Percentiles rank a stretch among this genome's conserved stretches.
These are phyloP conservation scores for Cydia amplana DNA, from an alignment of 1,140 invertebrate species.

Conservation along the genomic window DNA sequence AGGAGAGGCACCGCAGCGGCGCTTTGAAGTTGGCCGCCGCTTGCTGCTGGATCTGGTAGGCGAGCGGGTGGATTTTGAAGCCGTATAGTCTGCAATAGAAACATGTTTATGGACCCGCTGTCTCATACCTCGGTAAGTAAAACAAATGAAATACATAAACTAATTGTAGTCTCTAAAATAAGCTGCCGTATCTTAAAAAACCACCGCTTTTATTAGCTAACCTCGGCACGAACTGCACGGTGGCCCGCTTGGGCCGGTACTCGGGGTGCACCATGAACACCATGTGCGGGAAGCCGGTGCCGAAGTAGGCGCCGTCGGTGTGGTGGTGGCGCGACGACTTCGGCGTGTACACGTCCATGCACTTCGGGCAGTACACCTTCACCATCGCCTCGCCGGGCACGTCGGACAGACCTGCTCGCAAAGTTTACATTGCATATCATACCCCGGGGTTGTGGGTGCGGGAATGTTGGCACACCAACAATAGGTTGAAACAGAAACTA, in stretches of 20 bases:
- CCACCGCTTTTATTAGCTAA: slow-evolving; percentile 54
- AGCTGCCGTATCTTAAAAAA: too few species aligned
- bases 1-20: slow-evolving; percentile 83
- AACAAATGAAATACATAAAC: too few species aligned
- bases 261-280: slow-evolving; percentile 99
- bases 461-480: not conserved
- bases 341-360: slow-evolving; percentile 98
- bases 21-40: slow-evolving; percentile 95
- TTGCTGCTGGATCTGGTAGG: slow-evolving; percentile 98
- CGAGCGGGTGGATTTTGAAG: slow-evolving; percentile 99
- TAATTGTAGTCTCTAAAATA: too few species aligned
- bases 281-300: slow-evolving; percentile 99
- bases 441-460: not conserved
- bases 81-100: slow-evolving; percentile 93
- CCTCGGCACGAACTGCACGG: slow-evolving; percentile 98
- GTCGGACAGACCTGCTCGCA: slow-evolving; percentile 90
- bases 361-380: slow-evolving; percentile 99
- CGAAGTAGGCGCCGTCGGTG: slow-evolving; percentile 99
- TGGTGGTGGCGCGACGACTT: slow-evolving; percentile 98
- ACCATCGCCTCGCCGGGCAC: slow-evolving; percentile 99
- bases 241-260: slow-evolving; percentile 97
- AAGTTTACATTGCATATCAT: not conserved
- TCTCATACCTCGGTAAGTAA: too few species aligned
- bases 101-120: too few species aligned
- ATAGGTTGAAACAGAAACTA: too few species aligned